Conservation (phyloP, 2,113 vertebrate genomes). For the Elephas maximus region DNA sequence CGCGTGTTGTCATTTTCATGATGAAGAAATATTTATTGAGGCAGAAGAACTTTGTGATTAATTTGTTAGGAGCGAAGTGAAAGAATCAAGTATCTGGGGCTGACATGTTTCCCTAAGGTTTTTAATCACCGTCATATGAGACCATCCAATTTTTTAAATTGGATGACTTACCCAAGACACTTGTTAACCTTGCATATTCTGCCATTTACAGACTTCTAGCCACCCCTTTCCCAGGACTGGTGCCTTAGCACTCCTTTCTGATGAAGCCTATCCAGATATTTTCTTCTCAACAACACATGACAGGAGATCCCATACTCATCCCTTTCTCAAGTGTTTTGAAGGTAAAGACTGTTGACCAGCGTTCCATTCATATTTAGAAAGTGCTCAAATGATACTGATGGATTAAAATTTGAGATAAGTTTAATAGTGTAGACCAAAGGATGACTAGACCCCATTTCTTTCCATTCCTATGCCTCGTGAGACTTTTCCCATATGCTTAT, state of each 20-base stretch:
- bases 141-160: too few species aligned
- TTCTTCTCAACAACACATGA: neutral
- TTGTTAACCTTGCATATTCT: neutral
- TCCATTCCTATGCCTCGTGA: neutral
- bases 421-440: neutral
- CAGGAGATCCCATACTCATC: accelerated
- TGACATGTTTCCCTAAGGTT: too few species aligned
- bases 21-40: neutral
- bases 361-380: neutral
- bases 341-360: neutral
- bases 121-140: neutral
- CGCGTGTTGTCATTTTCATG: neutral
- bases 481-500: neutral
- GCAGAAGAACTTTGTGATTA: neutral
- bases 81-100: neutral
- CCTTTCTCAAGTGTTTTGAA: neutral
- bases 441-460: neutral
- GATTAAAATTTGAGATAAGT: neutral
- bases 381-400: neutral
- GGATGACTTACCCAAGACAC: neutral
- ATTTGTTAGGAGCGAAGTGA: neutral
- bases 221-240: neutral
- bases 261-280: neutral
- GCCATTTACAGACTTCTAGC: too few species aligned
- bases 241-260: neutral